Evolutionary conservation across 2,888 invertebrate species (phyloP), one percentile per base, ranked within the genome.

Genomic region (Agelastica alni): DNA sequence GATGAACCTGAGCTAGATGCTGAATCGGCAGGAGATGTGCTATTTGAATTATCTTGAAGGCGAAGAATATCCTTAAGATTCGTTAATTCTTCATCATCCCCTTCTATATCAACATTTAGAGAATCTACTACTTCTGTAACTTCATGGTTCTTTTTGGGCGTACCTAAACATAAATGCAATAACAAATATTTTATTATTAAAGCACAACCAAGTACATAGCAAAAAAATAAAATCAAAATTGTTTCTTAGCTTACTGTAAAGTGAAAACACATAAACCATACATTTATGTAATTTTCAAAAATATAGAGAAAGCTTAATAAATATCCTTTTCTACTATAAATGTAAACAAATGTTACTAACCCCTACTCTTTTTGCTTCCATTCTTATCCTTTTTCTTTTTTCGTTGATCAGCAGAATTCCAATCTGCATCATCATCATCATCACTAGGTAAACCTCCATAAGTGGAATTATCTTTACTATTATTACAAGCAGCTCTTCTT

Each of bases 341-440:
- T n/a, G n/a, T 1, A 31, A 31, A 28, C 4, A 7, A 37, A 18
- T n/a, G 48, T 12, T 13, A 26, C 51, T 46, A 60, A 73, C 75
- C 71, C 73, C 75, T 74, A 26, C 69, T 66, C 58, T 75, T 75
- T 60, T 75, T 76, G 42, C 64, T 72, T 20, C 75, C 73, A 59
- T 73, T 75, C 31, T 72, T 66, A 36, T 72, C 69, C 53, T 73
- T 75, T 51, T 71, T 77, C 65, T 85, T 83, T 59, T 82, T 81
- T 13, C 86, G 80, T 43, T 86, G 84, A 65, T 88, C 88, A 0
- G 87, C 88, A 0, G 87, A 70, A 56, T 66, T 88, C 92, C 93
- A 93, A 72, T 93, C 92, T 0, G 86, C 89, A 69, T 94, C 93
- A 65, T 93, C 92, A 61, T 93, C 93, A 70, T 93, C 91, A 65